Conservation (phyloP, 2,888 invertebrate species). For the Cheilosia urbana region DNA sequence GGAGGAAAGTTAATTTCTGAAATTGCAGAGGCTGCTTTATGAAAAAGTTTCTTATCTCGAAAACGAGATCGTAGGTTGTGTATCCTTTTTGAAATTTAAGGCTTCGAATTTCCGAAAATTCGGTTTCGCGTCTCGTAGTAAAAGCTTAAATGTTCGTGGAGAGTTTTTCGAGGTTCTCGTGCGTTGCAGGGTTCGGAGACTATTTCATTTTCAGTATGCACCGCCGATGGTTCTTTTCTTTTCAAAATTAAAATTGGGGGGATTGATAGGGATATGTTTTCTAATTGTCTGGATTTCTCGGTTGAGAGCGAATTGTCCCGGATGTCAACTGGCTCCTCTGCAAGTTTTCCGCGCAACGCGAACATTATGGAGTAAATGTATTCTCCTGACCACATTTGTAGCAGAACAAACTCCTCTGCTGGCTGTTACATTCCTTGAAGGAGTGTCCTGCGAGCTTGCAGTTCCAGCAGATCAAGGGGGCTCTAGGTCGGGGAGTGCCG, state of each 20-base stretch:
- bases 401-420: background rate
- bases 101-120: background rate
- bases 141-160: too few species aligned
- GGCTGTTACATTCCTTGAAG: background rate
- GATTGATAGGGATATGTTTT: background rate
- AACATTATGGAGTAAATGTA: too few species aligned
- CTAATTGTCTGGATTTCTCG: background rate
- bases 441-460: background rate
- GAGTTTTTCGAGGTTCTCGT: background rate
- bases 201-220: too few species aligned
- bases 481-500: background rate
- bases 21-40: too few species aligned
- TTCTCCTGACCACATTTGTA: conserved; percentile 5
- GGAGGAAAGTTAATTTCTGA: too few species aligned
- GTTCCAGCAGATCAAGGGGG: background rate
- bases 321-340: background rate
- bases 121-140: background rate
- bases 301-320: background rate
- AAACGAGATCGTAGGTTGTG: background rate
- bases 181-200: background rate
- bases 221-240: background rate
- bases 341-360: conserved; percentile 6
- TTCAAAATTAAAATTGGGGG: background rate
- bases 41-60: too few species aligned
- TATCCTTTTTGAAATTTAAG: background rate